Percentiles rank a stretch among this genome's conserved stretches.
Evolutionary conservation across 92 coral and sea anemone species (phyloP).

Genomic region (Zoanthus sociatus): DNA sequence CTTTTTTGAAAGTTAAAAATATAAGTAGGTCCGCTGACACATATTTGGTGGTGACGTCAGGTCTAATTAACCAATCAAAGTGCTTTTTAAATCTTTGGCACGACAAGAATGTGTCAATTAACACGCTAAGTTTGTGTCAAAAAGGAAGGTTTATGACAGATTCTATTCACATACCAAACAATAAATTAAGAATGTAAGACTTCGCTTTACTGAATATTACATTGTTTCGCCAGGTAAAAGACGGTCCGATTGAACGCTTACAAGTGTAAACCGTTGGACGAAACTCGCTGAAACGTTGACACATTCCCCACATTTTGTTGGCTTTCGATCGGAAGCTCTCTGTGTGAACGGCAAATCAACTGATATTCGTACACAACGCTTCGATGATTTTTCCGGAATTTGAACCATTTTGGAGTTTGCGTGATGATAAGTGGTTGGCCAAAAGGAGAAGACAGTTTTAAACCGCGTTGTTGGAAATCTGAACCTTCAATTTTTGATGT

Average conservation of each 20-base stretch:
- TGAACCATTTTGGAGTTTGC: slow-evolving; percentile 48
- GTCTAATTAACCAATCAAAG: slow-evolving; percentile 70
- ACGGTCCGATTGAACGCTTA: not conserved
- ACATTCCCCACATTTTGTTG: slow-evolving; percentile 41
- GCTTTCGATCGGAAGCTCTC: slow-evolving; percentile 45
- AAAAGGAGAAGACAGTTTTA: slow-evolving; percentile 34
- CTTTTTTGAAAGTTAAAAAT: not conserved
- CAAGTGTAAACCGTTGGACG: not conserved
- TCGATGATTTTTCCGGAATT: slow-evolving; percentile 48
- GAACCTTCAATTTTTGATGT: slow-evolving; percentile 36
- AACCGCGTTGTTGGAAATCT: slow-evolving; percentile 39
- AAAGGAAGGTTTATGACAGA: slow-evolving; percentile 75
- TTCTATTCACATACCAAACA: slow-evolving; percentile 77
- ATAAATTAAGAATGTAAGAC: slow-evolving; percentile 47
- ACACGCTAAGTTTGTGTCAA: slow-evolving; percentile 74
- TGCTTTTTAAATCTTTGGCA: slow-evolving; percentile 61
- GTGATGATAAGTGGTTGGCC: slow-evolving; percentile 37
- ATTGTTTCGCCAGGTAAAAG: slow-evolving; percentile 34
- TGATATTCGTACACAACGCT: slow-evolving; percentile 51
- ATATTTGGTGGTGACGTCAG: slow-evolving; percentile 67
- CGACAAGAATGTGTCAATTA: slow-evolving; percentile 92
- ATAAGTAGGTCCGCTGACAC: slow-evolving; percentile 72
- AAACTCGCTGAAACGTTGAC: slow-evolving; percentile 16
- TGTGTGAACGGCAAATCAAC: slow-evolving; percentile 41
- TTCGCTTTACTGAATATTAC: slow-evolving; percentile 33